Base-by-base conservation (phyloP, 2,888 invertebrate species). In the Leptothorax acervorum region DNA sequence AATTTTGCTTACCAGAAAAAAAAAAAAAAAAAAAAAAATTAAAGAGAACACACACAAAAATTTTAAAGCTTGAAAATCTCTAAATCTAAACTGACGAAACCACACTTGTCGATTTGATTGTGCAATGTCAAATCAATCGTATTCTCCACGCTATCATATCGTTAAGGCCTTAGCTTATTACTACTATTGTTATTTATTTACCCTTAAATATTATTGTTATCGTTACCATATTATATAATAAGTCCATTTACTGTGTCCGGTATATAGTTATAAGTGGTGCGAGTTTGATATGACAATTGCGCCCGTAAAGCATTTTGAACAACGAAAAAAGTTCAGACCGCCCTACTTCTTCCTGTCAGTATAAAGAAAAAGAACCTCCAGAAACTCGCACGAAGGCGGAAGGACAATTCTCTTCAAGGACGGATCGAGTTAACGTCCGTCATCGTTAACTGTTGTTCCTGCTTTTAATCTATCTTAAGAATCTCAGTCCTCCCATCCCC, bases 251-350 rank as follows among this genome's bases (percentile, higher is more conserved):
- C 76, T 51, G n/a, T 60, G 60, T 70, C 60, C 39, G 60, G 28
- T 55, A 35, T 81, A 48, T 51, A 35, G 79, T 48, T 57, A 71
- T 48, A 81, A 55, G 42, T 70, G 45, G 39, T 79, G 79, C 70
- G 57, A 81, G 71, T 81, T 81, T 62, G 79, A 81, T 81, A 81
- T 81, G 60, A 81, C 60, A 70, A 70, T 71, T 60, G 60, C 63
- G 70, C 18, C 48, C 71, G 60, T 70, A 45, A 71, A 65, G 48
- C 39, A 65, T 60, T 48, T 45, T 48, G 11, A 62, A 81, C 28
- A 60, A 79, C n/a, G 28, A 81, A 81, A 48, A 81, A 81, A 39
- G 18, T 31, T 62, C 23, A 12, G 62, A 70, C 42, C 55, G 28
- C n/a, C 48, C 31, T 23, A 23, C 23, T n/a, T n/a, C 39, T 51